Percentiles rank a stretch among this genome's conserved stretches.
Evolutionary conservation across 1,140 invertebrate species (phyloP).

Genomic region (Solen grandis): DNA sequence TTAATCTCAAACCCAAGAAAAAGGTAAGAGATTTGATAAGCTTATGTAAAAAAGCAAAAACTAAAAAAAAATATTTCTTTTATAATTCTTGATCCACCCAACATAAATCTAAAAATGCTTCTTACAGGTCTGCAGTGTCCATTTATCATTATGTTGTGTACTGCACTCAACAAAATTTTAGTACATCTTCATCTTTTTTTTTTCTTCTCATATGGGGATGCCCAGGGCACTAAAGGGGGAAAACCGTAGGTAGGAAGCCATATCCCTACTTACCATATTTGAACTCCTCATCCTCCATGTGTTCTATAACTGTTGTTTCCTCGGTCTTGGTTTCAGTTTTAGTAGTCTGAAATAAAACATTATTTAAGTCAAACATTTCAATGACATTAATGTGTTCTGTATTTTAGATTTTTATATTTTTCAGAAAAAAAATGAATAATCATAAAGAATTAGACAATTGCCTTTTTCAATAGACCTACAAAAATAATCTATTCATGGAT

Average conservation of each 20-base stretch:
- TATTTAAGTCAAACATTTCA: not conserved
- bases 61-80: no score
- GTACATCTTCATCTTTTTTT: not conserved
- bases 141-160: not conserved
- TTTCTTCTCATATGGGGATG: not conserved
- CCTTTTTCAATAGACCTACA: not conserved
- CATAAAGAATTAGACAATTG: not conserved
- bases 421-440: not conserved
- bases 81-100: no score
- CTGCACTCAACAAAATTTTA: not conserved
- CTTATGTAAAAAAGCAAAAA: no score
- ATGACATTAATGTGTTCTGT: not conserved
- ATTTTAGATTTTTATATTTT: not conserved
- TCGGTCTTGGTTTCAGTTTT: conserved; percentile 39
- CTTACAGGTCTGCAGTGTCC: not conserved
- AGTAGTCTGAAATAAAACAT: conserved; percentile 11
- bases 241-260: not conserved
- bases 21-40: no score
- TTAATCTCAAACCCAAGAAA: no score
- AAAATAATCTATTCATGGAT: not conserved
- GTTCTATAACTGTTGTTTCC: conserved; percentile 22
- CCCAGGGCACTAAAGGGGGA: not conserved
- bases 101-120: not conserved
- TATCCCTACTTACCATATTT: conserved; percentile 37
- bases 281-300: conserved; percentile 44